Evolutionary conservation across 2,888 invertebrate species (phyloP).

Genomic region (Sphinx pinastri): DNA sequence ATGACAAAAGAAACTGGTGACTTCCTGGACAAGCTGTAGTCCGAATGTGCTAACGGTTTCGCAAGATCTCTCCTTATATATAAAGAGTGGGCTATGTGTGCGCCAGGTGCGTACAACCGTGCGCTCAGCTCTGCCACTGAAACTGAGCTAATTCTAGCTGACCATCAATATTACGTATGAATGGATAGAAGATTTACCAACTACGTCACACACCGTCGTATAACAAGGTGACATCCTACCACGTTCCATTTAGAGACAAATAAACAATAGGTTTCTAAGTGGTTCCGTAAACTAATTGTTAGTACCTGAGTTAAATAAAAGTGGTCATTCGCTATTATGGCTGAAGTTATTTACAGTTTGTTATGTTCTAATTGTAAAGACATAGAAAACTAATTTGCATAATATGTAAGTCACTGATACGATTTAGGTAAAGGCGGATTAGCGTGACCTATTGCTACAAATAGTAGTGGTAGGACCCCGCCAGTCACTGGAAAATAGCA

Average conservation of each 20-base stretch:
- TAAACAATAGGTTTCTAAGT: slow-evolving; percentile 27
- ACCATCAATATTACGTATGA: slow-evolving; percentile 69
- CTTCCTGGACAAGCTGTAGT: slow-evolving; percentile 76
- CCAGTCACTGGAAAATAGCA: slow-evolving; percentile 24
- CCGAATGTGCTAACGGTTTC: slow-evolving; percentile 80
- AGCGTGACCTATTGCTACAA: neutral
- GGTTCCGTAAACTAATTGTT: slow-evolving; percentile 26
- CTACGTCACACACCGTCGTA: slow-evolving; percentile 60
- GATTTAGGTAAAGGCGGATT: neutral
- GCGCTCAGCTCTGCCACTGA: slow-evolving; percentile 61
- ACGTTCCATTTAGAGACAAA: slow-evolving; percentile 28
- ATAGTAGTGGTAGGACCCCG: neutral
- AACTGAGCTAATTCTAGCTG: slow-evolving; percentile 74
- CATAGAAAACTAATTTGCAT: neutral
- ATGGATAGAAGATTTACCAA: slow-evolving; percentile 59
- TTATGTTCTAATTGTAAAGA: neutral
- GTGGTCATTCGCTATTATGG: neutral
- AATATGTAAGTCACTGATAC: neutral
- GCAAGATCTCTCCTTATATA: slow-evolving; percentile 79
- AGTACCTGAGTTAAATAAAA: slow-evolving; percentile 8
- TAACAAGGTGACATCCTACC: slow-evolving; percentile 40
- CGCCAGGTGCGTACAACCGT: slow-evolving; percentile 56
- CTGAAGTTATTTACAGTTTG: neutral
- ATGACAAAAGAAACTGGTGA: slow-evolving; percentile 68
- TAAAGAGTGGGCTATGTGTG: slow-evolving; percentile 64